These are phyloP conservation scores for Hyposoter dolosus DNA, from an alignment of 2,888 invertebrate species.

Conservation along the genomic window DNA sequence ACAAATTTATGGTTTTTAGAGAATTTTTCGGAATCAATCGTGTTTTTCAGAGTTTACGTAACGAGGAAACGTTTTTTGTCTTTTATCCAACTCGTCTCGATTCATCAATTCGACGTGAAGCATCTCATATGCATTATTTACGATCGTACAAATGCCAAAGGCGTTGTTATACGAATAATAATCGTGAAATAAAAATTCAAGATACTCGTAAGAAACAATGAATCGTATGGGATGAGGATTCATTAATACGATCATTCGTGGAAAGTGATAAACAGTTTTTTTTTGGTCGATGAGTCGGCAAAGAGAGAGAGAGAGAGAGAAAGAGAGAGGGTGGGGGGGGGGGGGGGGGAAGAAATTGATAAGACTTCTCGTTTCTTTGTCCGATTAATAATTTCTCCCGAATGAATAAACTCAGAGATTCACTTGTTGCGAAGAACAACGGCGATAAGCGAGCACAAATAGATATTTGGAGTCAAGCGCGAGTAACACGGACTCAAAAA, in stretches of 20 bases:
- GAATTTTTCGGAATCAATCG: no score
- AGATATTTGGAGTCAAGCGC: slow-evolving; percentile 13
- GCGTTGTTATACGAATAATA: background rate
- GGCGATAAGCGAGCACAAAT: slow-evolving; percentile 31
- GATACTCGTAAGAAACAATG: background rate
- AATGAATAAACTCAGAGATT: slow-evolving; percentile 77
- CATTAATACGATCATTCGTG: slow-evolving; percentile 56
- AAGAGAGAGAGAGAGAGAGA: slow-evolving; percentile 57
- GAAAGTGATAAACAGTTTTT: slow-evolving; percentile 30
- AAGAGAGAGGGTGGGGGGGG: no score
- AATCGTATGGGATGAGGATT: slow-evolving; percentile 20
- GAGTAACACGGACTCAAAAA: slow-evolving; percentile 6
- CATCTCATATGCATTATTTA: background rate
- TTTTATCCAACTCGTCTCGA: background rate
- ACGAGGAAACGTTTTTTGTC: background rate
- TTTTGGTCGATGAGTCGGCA: slow-evolving; percentile 17
- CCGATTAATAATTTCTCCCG: slow-evolving; percentile 47
- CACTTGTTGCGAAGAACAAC: slow-evolving; percentile 61
- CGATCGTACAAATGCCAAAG: background rate
- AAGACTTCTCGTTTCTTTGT: slow-evolving; percentile 41
- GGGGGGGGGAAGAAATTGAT: slow-evolving; percentile 63
- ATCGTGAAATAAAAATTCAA: background rate
- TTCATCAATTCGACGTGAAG: background rate
- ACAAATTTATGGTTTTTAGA: background rate
- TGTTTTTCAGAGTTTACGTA: background rate